Conservation (phyloP, 2,113 vertebrate genomes). For the Muntiacus reevesi region DNA sequence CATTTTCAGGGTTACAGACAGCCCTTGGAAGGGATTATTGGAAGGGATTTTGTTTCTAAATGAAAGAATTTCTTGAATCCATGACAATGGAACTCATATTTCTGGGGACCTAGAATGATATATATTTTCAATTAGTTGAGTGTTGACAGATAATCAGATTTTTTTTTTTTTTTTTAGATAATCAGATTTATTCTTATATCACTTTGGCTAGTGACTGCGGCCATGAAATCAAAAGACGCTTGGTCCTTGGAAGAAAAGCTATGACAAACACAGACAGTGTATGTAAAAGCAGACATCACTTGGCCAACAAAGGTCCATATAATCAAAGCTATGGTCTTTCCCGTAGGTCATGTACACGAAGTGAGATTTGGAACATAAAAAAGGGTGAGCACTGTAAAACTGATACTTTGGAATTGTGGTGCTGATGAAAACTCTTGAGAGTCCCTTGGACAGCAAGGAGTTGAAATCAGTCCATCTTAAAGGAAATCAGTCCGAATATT, state of each 20-base stretch:
- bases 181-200: neutral
- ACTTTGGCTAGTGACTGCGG: neutral
- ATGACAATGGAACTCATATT: neutral
- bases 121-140: neutral
- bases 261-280: neutral
- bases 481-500: neutral
- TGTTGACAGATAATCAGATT: neutral
- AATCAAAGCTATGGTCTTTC: neutral
- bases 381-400: neutral
- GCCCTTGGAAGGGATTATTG: accelerated
- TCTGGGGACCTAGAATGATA: neutral
- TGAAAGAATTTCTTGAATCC: neutral
- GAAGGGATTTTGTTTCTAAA: neutral
- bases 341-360: neutral
- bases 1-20: neutral
- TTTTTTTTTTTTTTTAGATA: too few species aligned
- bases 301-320: neutral
- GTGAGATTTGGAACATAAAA: neutral
- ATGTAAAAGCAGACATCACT: neutral
- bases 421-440: neutral
- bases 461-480: neutral
- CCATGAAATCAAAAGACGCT: neutral
- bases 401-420: neutral
- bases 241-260: neutral
- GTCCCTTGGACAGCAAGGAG: neutral